These are phyloP conservation scores for Nemopilema nomurai DNA, from an alignment of 30 jellyfish, hydroid and myxozoan species.

Conservation along the genomic window DNA sequence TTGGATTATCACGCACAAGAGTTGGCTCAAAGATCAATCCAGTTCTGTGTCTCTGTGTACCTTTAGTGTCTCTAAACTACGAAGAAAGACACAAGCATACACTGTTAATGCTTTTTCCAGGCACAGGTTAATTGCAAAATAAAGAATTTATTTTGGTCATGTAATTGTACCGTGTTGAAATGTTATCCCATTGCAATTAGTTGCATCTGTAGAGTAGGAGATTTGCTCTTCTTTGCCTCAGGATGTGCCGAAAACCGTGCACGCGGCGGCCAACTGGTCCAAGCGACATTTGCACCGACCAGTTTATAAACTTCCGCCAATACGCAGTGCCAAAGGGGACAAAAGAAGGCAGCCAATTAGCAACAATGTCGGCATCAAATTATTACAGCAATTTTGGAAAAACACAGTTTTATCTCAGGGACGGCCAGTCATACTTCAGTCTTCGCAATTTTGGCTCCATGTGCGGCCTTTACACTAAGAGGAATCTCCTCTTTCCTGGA, in stretches of 20 bases:
- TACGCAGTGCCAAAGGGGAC: slow-evolving; percentile 67
- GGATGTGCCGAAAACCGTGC: slow-evolving; percentile 66
- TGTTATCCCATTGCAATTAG: neutral
- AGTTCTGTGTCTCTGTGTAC: too few species aligned
- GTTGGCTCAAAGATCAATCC: too few species aligned
- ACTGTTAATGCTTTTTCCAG: too few species aligned
- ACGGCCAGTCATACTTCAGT: slow-evolving; percentile 70
- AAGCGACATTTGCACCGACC: slow-evolving; percentile 46
- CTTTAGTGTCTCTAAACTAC: too few species aligned
- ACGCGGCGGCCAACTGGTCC: slow-evolving; percentile 46
- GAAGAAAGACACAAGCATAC: too few species aligned
- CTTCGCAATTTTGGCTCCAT: slow-evolving; percentile 42
- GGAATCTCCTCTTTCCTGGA: slow-evolving; percentile 64
- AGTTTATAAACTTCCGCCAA: slow-evolving; percentile 48
- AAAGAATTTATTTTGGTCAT: neutral
- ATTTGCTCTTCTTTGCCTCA: neutral
- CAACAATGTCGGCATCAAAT: slow-evolving; percentile 36
- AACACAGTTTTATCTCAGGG: slow-evolving; percentile 67
- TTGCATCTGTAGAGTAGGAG: neutral
- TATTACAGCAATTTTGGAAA: slow-evolving; percentile 22
- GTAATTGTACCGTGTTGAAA: neutral
- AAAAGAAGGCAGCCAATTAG: slow-evolving; percentile 12
- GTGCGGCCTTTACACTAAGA: slow-evolving; percentile 41
- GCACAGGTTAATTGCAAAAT: too few species aligned
- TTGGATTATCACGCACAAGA: too few species aligned